Evolutionary conservation across 2,797 vertebrate species (phyloP), one percentile per base, ranked within the genome.

Genomic region (Sebastes minor): DNA sequence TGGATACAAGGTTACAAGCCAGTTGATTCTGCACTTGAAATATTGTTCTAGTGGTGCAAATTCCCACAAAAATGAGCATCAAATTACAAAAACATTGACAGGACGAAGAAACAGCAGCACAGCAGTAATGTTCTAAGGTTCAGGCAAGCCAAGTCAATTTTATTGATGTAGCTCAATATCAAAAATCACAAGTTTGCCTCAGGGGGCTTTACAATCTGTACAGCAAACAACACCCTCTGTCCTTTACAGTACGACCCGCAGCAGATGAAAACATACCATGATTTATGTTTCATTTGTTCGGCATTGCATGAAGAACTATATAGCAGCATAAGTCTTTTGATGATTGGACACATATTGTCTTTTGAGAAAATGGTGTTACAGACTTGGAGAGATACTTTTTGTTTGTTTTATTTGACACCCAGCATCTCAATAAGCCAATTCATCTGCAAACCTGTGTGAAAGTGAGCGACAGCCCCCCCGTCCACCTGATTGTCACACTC

Each of bases 401-500:
- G 27, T 33, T 16, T 2, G 4, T 68, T 33, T 52, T 33, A 18
- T 60, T 32, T 66, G 30, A 38, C 22, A 35, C 3, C 9, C 0
- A 4, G 49, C 5, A 30, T 64, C 13, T 62, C 4, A 20, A 3
- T 55, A 6, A 74, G 14, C 32, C 8, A 56, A 28, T 20, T 23
- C 1, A 38, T 4, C 52, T 25, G 52, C 38, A 69, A 38, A 67
- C 10, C 49, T 16, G 7, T 4, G 13, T 66, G 32, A 59, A 62
- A 49, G 22, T 71, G 86, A 89, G 61, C 76, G 88, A 85, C 78
- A 71, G 80, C 23, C 76, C 63, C 63, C 82, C 86, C 61, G 74
- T 80, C 84, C 76, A 30, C 63, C 33, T 46, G 70, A 74, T 73
- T 62, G 87, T 76, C 86, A 85, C 84, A 73, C 72, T 72, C 28